A percentile compares a stretch with the other conserved stretches of the same genome.
phyloP scores from a whole-genome alignment of 1,140 invertebrate species.

The Drosophila prosaltans region DNA sequence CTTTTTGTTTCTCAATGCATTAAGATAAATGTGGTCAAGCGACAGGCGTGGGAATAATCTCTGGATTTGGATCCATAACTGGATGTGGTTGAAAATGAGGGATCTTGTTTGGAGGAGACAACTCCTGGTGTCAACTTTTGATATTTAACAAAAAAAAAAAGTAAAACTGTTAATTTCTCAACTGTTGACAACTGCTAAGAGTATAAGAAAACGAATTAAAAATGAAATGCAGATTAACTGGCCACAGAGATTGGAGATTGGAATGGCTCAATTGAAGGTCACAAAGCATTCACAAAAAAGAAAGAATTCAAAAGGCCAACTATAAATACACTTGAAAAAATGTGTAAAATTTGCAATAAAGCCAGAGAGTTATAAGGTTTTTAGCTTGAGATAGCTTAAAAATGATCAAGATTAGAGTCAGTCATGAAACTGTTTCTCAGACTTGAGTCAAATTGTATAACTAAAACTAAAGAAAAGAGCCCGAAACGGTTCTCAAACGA shows the following conservation, averaged over 20 bases:
- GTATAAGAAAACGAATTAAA: conserved; percentile 25
- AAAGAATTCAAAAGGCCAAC: neutral
- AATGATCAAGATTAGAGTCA: too few species aligned
- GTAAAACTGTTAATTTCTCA: conserved; percentile 32
- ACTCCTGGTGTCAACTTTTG: conserved; percentile 62
- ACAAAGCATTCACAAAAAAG: conserved; percentile 11
- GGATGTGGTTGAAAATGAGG: neutral
- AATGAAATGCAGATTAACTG: conserved; percentile 55
- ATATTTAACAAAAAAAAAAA: conserved; percentile 41
- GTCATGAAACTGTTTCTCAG: too few species aligned
- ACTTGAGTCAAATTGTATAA: too few species aligned
- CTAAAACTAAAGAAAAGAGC: too few species aligned
- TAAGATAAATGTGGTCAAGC: conserved; percentile 40
- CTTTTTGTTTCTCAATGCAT: conserved; percentile 37
- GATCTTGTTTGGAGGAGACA: conserved; percentile 21
- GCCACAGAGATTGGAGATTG: conserved; percentile 21
- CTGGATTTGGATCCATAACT: conserved; percentile 26
- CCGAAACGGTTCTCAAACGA: too few species aligned
- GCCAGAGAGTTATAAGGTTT: too few species aligned
- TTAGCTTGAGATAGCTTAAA: too few species aligned
- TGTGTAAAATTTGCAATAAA: neutral
- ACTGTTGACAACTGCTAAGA: neutral
- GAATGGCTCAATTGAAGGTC: conserved; percentile 27
- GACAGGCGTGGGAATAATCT: conserved; percentile 65
- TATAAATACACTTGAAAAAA: neutral